phyloP scores from a whole-genome alignment of 1,140 invertebrate genomes.

The Lethocerus indicus region DNA sequence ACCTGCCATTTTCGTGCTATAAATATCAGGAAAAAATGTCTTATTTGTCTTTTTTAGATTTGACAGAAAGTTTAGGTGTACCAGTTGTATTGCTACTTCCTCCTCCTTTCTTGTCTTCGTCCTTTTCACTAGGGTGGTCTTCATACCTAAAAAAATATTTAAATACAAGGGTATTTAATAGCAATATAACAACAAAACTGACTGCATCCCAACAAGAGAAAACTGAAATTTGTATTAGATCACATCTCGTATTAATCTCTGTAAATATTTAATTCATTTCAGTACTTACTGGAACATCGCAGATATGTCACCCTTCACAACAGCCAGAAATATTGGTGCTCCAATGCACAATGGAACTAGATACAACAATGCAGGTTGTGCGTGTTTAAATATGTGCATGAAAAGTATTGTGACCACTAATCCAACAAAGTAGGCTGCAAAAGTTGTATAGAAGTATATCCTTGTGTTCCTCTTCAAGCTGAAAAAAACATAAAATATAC shows the following conservation, averaged over 20 bases:
- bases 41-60: no score
- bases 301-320: constrained; percentile 81
- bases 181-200: no score
- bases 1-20: no score
- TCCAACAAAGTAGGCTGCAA: constrained; percentile 87
- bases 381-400: constrained; percentile 97
- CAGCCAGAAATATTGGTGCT: constrained; percentile 68
- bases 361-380: constrained; percentile 96
- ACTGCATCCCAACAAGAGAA: no score
- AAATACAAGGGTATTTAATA: no score
- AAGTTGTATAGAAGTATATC: constrained; percentile 88
- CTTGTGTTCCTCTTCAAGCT: constrained; percentile 75
- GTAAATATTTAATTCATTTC: background rate
- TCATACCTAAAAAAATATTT: constrained; percentile 15
- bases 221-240: no score
- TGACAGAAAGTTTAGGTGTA: no score
- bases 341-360: constrained; percentile 90
- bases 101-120: background rate
- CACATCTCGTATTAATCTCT: no score
- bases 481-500: constrained; percentile 19
- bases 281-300: constrained; percentile 72
- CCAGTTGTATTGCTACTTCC: background rate
- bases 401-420: constrained; percentile 87
- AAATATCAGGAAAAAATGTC: no score
- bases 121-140: constrained; percentile 14